A percentile compares a stretch with the other conserved stretches of the same genome.
phyloP scores from a whole-genome alignment of 1,140 invertebrate species.

The roundworm (Caenorhabditis elegans) region WBcel235 BX284606.5:11018501-11019000 shows the following conservation, averaged over 20 bases:
- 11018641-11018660: constrained; percentile 35
- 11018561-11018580: constrained; percentile 54
- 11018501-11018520: background rate
- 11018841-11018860: constrained; percentile 64
- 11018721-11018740: constrained; percentile 39
- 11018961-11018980: constrained; percentile 40
- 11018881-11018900: constrained; percentile 54
- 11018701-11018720: constrained; percentile 41
- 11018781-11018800: background rate
- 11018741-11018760: constrained; percentile 62
- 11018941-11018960: constrained; percentile 57
- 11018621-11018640: constrained; percentile 59
- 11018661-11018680: background rate
- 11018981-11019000: background rate
- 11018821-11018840: constrained; percentile 62
- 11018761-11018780: constrained; percentile 37
- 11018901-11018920: constrained; percentile 53
- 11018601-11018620: constrained; percentile 63
- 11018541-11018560: constrained; percentile 49
- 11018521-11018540: constrained; percentile 50
- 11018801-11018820: constrained; percentile 53
- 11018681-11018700: constrained; percentile 30
- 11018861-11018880: constrained; percentile 63
- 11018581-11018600: constrained; percentile 54
- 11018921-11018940: constrained; percentile 46